Percentiles rank a stretch among this genome's conserved stretches.
Conservation (phyloP, 2,797 vertebrate species). For the Onychomys arenicola region DNA sequence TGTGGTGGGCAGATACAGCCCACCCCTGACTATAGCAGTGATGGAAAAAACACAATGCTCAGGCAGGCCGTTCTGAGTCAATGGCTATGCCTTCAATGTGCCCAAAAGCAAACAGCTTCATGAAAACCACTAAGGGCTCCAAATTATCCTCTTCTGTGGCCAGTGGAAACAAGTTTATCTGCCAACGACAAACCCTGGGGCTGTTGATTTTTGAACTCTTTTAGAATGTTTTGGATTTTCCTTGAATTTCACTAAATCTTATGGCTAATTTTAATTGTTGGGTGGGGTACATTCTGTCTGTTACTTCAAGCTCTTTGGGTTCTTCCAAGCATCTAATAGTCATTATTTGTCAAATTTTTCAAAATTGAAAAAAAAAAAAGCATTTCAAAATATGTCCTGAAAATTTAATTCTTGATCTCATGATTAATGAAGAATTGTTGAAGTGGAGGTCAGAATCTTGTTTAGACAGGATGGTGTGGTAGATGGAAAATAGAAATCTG, state of each 20-base stretch:
- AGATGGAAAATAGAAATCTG: conserved; percentile 15
- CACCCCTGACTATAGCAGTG: neutral
- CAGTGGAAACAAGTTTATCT: neutral
- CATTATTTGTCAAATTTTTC: conserved; percentile 21
- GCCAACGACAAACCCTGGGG: neutral
- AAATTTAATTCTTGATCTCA: conserved; percentile 19
- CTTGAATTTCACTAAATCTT: neutral
- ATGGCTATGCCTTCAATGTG: neutral
- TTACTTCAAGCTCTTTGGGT: neutral
- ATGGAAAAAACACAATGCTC: neutral
- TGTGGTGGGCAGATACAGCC: neutral
- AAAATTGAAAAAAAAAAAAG: neutral
- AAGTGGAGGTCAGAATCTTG: neutral
- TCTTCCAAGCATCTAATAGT: conserved; percentile 12
- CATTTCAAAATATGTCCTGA: neutral
- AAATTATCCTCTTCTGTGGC: neutral
- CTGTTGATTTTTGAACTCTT: neutral
- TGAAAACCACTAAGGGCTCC: neutral
- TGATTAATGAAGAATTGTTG: conserved; percentile 32
- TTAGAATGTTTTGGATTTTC: neutral
- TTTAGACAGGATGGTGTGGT: neutral
- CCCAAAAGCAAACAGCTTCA: neutral
- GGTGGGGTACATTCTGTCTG: neutral
- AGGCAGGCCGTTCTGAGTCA: neutral
- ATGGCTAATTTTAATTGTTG: neutral